A percentile compares a stretch with the other conserved stretches of the same genome.
phyloP scores from a whole-genome alignment of 2,113 vertebrate species.

The Oryzias celebensis region DNA sequence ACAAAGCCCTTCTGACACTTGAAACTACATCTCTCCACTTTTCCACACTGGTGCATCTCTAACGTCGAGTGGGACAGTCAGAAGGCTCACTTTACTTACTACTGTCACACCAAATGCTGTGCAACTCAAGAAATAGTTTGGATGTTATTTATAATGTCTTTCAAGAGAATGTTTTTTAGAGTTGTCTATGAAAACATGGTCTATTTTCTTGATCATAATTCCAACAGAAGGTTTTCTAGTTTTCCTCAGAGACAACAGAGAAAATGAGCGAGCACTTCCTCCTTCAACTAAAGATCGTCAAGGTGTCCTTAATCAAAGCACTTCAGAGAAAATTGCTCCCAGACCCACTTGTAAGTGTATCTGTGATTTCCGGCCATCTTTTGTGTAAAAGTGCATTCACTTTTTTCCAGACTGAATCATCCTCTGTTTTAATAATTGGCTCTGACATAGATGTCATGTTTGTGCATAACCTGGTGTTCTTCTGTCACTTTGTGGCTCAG shows the following conservation, averaged over 20 bases:
- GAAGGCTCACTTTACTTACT: conserved; percentile 28
- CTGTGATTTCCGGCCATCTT: conserved; percentile 3
- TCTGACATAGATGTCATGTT: too few relatives aligned
- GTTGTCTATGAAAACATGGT: neutral
- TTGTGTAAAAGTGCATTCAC: neutral
- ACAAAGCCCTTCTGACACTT: conserved; percentile 44
- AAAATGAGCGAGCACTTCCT: neutral
- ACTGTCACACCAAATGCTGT: too few relatives aligned
- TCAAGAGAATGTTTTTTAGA: neutral
- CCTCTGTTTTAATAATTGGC: too few relatives aligned
- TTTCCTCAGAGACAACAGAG: too few relatives aligned
- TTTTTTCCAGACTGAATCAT: too few relatives aligned
- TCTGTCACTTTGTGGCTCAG: too few relatives aligned
- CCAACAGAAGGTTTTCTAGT: too few relatives aligned
- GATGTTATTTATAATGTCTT: neutral
- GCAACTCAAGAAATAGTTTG: too few relatives aligned
- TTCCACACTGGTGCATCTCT: conserved; percentile 3
- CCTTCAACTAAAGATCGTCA: conserved; percentile 6
- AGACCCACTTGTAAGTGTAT: conserved; percentile 1
- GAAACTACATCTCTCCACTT: conserved; percentile 31
- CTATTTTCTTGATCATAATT: too few relatives aligned
- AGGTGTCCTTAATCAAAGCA: conserved; percentile 53
- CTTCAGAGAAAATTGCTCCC: conserved; percentile 19
- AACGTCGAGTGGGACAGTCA: conserved; percentile 15
- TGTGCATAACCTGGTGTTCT: too few relatives aligned